These are phyloP conservation scores for Tachina fera DNA, from an alignment of 2,888 invertebrate genomes.

Conservation along the genomic window DNA sequence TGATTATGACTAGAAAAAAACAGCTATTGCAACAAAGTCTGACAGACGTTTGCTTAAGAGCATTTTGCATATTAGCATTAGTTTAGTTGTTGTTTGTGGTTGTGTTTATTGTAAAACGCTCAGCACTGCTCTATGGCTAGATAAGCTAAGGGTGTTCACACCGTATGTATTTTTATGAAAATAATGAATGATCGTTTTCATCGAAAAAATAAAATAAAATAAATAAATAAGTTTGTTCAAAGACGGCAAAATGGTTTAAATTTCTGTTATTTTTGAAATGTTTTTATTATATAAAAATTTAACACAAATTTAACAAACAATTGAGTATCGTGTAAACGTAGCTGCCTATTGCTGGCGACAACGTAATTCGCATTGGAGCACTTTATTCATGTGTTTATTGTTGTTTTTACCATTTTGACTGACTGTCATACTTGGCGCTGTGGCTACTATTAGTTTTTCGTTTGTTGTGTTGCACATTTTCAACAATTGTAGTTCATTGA, in stretches of 20 bases:
- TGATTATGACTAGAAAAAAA: slow-evolving; percentile 29
- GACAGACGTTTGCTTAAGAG: slow-evolving; percentile 35
- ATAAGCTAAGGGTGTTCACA: background rate
- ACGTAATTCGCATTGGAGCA: slow-evolving; percentile 67
- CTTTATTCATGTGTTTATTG: slow-evolving; percentile 55
- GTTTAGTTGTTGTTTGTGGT: slow-evolving; percentile 30
- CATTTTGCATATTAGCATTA: slow-evolving; percentile 28
- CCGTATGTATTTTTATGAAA: background rate
- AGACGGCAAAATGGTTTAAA: too few relatives aligned
- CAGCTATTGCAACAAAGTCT: slow-evolving; percentile 31
- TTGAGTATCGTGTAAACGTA: background rate
- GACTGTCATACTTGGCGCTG: slow-evolving; percentile 36
- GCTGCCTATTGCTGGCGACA: slow-evolving; percentile 57
- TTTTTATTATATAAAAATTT: background rate
- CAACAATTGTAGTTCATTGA: slow-evolving; percentile 55
- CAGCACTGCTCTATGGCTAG: background rate
- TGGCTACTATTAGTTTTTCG: slow-evolving; percentile 45
- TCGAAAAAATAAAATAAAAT: too few relatives aligned
- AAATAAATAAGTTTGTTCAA: too few relatives aligned
- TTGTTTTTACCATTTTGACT: slow-evolving; percentile 27
- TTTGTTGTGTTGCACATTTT: slow-evolving; percentile 63
- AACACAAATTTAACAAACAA: background rate
- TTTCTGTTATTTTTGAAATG: too few relatives aligned
- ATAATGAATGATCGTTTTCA: too few relatives aligned
- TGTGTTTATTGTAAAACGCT: slow-evolving; percentile 33